Percentiles rank a stretch among this genome's conserved stretches.
phyloP scores from a whole-genome alignment of 2,797 vertebrate genomes.

The Threskiornis aethiopicus region DNA sequence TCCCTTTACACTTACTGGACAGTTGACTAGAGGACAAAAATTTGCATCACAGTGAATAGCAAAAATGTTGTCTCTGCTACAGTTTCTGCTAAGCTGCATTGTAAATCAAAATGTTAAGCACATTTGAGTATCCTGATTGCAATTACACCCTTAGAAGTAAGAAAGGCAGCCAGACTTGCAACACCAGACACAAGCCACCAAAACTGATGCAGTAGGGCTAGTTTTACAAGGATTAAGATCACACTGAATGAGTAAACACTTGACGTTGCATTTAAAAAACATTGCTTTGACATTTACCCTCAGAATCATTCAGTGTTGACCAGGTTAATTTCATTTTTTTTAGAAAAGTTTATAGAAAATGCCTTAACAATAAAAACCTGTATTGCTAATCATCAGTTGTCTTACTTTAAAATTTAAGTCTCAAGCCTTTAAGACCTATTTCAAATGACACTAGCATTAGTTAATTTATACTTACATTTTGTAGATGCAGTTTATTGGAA shows the following conservation, averaged over 20 bases:
- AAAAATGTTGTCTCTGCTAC: neutral
- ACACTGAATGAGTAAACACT: neutral
- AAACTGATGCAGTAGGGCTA: neutral
- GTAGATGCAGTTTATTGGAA: neutral
- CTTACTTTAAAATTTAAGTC: neutral
- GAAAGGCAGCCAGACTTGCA: neutral
- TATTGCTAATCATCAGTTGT: neutral
- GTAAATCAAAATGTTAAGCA: neutral
- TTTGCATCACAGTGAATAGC: neutral
- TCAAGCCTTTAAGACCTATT: neutral
- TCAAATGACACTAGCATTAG: neutral
- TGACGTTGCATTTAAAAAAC: neutral
- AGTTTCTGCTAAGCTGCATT: neutral
- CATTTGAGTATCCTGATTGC: neutral
- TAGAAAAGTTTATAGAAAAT: neutral
- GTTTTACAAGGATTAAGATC: neutral
- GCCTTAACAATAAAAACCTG: neutral
- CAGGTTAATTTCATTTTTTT: neutral
- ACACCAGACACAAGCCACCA: neutral
- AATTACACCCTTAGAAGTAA: neutral
- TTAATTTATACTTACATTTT: neutral
- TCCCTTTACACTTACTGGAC: neutral
- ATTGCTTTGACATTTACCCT: neutral
- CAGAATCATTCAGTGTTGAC: neutral
- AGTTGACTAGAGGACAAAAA: neutral